phyloP scores from a whole-genome alignment of 2,888 invertebrate species.

The Neuroscelio doddi region DNA sequence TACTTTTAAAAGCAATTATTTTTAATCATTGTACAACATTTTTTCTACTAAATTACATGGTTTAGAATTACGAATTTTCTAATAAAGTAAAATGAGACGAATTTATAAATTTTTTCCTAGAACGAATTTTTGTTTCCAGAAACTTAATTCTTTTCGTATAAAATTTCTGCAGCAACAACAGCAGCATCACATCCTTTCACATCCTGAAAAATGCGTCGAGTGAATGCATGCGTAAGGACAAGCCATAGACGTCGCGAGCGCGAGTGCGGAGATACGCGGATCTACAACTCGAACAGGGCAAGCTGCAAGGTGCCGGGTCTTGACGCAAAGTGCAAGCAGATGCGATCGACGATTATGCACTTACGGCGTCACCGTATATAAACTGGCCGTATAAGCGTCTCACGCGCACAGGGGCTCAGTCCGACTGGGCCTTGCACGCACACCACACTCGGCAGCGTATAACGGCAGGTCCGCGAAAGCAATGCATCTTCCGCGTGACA shows the following conservation, averaged over 20 bases:
- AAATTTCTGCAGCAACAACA: neutral
- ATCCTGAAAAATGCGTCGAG: constrained; percentile 21
- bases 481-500: constrained; percentile 71
- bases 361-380: constrained; percentile 70
- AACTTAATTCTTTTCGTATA: no score
- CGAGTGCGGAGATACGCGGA: constrained; percentile 46
- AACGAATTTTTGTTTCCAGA: no score
- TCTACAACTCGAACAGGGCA: constrained; percentile 56
- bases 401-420: constrained; percentile 13
- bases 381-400: constrained; percentile 57
- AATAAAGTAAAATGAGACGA: no score
- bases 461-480: constrained; percentile 62
- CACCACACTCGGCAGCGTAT: constrained; percentile 40
- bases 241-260: constrained; percentile 40
- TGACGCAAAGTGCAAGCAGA: constrained; percentile 71
- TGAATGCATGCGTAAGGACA: constrained; percentile 40
- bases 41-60: no score
- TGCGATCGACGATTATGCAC: constrained; percentile 72
- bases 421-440: constrained; percentile 23
- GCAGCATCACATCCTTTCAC: constrained; percentile 1
- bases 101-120: no score
- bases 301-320: constrained; percentile 65
- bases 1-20: no score
- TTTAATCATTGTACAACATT: no score
- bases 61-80: no score